A percentile compares a stretch with the other conserved stretches of the same genome.
phyloP scores from a whole-genome alignment of 1,140 invertebrate genomes.

The Aphelinus atriplicis region DNA sequence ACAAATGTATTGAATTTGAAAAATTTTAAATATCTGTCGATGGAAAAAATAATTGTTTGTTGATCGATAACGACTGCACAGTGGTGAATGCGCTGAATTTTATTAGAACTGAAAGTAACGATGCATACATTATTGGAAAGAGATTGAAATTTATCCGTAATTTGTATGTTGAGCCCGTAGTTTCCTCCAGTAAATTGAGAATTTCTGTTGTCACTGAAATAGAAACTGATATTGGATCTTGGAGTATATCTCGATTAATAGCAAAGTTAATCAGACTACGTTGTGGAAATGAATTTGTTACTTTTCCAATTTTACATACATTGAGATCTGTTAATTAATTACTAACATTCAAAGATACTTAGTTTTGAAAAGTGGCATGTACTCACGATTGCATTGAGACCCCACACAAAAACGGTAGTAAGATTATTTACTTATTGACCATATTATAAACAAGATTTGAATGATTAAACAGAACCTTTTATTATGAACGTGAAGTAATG shows the following conservation, averaged over 20 bases:
- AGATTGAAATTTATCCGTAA: not conserved
- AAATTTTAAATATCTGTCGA: not conserved
- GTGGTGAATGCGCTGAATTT: not conserved
- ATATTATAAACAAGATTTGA: no score
- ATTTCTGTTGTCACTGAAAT: not conserved
- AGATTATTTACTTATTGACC: no score
- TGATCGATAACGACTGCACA: not conserved
- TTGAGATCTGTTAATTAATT: no score
- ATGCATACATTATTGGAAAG: not conserved
- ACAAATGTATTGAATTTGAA: not conserved
- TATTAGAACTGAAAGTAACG: not conserved
- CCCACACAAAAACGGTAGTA: no score
- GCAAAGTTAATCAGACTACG: not conserved
- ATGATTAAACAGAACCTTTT: no score
- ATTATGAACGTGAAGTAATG: no score
- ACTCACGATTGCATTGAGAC: no score
- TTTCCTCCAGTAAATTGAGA: not conserved
- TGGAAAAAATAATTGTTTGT: conserved; percentile 1
- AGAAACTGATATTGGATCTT: not conserved
- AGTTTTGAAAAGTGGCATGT: no score
- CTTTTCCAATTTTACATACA: conserved; percentile 1
- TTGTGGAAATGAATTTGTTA: not conserved
- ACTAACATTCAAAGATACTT: no score
- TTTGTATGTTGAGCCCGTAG: not conserved
- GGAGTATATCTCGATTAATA: not conserved